A percentile compares a stretch with the other conserved stretches of the same genome.
Conservation (phyloP, 2,113 vertebrate species). For the Nothobranchius kuhntae region DNA sequence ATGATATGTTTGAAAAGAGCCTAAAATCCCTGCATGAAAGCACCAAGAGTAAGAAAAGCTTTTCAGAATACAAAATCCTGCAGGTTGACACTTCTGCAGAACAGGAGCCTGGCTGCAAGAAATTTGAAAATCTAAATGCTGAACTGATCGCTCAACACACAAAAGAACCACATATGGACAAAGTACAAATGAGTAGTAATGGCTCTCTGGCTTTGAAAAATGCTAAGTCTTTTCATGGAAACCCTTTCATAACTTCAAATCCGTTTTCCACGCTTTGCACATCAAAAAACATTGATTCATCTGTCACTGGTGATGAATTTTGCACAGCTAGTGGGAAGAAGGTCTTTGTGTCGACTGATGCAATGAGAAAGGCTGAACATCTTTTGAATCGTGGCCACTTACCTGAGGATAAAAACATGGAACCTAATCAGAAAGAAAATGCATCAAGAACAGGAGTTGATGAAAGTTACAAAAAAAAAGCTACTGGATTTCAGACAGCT, state of each 20-base stretch:
- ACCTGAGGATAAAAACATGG: constrained; percentile 11
- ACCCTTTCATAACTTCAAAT: constrained; percentile 72
- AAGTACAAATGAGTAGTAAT: constrained; percentile 41
- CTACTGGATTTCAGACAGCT: constrained; percentile 82
- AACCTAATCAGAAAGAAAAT: constrained; percentile 10
- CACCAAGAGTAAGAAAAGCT: constrained; percentile 39
- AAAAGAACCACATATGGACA: neutral
- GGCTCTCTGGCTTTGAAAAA: constrained; percentile 73
- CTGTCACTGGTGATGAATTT: constrained; percentile 75
- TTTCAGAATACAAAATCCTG: constrained; percentile 3
- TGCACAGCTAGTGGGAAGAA: constrained; percentile 66
- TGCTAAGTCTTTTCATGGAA: constrained; percentile 65
- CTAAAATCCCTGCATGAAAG: neutral
- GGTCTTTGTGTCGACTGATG: constrained; percentile 43
- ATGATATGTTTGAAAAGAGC: neutral
- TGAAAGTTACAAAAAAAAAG: constrained; percentile 13
- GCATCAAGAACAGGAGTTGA: neutral
- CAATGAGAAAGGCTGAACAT: constrained; percentile 46
- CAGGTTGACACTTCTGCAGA: constrained; percentile 63
- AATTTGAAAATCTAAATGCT: constrained; percentile 15
- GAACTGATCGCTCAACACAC: neutral
- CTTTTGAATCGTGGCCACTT: constrained; percentile 77
- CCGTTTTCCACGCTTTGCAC: constrained; percentile 3
- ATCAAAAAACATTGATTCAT: constrained; percentile 17
- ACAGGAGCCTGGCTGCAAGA: constrained; percentile 35